Base-by-base conservation (phyloP, 2,797 vertebrate genomes). In the Semotilus atromaculatus region DNA sequence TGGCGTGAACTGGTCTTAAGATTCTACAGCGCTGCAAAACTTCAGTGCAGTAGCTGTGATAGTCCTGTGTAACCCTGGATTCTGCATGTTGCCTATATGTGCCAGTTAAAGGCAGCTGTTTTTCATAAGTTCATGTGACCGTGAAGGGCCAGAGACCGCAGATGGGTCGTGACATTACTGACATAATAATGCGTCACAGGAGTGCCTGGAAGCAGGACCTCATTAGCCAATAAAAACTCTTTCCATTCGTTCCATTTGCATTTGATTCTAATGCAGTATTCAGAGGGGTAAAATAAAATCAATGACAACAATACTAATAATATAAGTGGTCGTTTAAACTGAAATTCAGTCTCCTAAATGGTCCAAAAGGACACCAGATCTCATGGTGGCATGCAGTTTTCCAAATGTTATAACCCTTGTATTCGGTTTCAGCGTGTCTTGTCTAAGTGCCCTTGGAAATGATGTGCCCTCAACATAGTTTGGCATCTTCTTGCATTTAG, bases 401-500 rank as follows among this genome's bases (percentile, higher is more conserved):
- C 34, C 45, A 67, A 76, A 66, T 66, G 58, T 75, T 81, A 67
- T 75, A 74, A 70, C 72, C 36, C 67, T 60, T 70, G 60, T 85
- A 86, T 87, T 86, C 83, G 34, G 60, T 45, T 78, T 82, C 80
- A 81, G 81, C 73, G 83, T 66, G 72, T 89, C 51, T 88, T 87
- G 70, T 89, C 88, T 86, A 60, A 71, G 80, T 88, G 90, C 51
- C 45, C 3, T 7, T 70, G 66, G 75, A 91, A 86, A 82, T 91
- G 82, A 89, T 89, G 82, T 60, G 86, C 83, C 88, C 91, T 89
- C 88, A 90, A 93, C 92, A 91, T 95, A 94, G 91, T 90, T 71
- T 62, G 91, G 92, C 89, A 86, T 93, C 92, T 89, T 85, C 87
- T 89, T 88, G 84, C 91, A 93, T 91, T 91, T 90, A 87, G 72